Percentiles rank a stretch among this genome's conserved stretches.
Evolutionary conservation across 2,888 invertebrate genomes (phyloP).

Genomic region (Pterobdella sp.): DNA sequence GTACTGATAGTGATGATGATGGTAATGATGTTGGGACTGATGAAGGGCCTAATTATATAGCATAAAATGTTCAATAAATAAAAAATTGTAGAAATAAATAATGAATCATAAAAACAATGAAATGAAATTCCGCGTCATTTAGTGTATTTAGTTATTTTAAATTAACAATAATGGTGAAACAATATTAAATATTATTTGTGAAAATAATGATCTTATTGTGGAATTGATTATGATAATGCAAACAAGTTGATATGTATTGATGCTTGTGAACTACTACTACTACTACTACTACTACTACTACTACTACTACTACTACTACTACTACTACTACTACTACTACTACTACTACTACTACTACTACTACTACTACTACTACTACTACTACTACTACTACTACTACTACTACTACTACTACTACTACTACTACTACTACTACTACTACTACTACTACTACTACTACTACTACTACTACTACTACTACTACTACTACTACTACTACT

Average conservation of each 20-base stretch:
- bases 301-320: slow-evolving; percentile 27
- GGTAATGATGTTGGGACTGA: slow-evolving; percentile 15
- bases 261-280: neutral
- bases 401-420: slow-evolving; percentile 20
- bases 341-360: slow-evolving; percentile 23
- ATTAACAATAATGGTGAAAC: too few relatives aligned
- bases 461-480: slow-evolving; percentile 26
- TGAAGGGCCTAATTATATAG: neutral
- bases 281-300: slow-evolving; percentile 27
- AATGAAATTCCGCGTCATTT: neutral
- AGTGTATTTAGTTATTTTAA: neutral
- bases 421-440: slow-evolving; percentile 31
- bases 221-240: too few relatives aligned
- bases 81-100: neutral
- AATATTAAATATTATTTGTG: too few relatives aligned
- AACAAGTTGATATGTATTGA: neutral
- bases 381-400: neutral
- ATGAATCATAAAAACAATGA: neutral
- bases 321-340: slow-evolving; percentile 27
- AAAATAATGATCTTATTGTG: too few relatives aligned
- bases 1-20: slow-evolving; percentile 23
- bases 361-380: slow-evolving; percentile 7
- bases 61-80: neutral
- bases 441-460: slow-evolving; percentile 27
- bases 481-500: slow-evolving; percentile 28